A percentile compares a stretch with the other conserved stretches of the same genome.
phyloP scores from a whole-genome alignment of 1,140 invertebrate species.

The Panagrolaimus sp. region DNA sequence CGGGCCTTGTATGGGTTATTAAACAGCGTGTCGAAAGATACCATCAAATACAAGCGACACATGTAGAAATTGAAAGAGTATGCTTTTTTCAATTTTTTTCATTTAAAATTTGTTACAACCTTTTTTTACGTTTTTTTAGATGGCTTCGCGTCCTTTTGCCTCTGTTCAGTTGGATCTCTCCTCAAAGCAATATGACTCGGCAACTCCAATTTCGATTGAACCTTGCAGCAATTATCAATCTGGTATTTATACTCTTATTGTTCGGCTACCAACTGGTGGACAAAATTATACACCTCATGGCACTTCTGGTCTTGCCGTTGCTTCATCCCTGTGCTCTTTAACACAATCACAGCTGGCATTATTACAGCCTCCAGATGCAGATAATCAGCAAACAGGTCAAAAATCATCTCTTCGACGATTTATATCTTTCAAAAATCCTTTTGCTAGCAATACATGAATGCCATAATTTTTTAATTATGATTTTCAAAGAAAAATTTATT shows the following conservation, averaged over 20 bases:
- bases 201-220: slow-evolving; percentile 57
- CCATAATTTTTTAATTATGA: no score
- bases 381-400: slow-evolving; percentile 5
- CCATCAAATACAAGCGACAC: slow-evolving; percentile 36
- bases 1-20: slow-evolving; percentile 57
- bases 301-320: slow-evolving; percentile 56
- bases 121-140: slow-evolving; percentile 28
- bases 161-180: slow-evolving; percentile 51
- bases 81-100: background rate
- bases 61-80: slow-evolving; percentile 40
- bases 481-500: no score
- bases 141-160: slow-evolving; percentile 56
- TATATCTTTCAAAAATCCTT: background rate
- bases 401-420: slow-evolving; percentile 1
- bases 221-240: slow-evolving; percentile 55
- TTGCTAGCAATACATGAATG: background rate
- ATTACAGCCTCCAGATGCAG: slow-evolving; percentile 31
- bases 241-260: slow-evolving; percentile 54
- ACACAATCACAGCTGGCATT: slow-evolving; percentile 52
- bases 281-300: slow-evolving; percentile 50
- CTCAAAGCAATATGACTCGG: slow-evolving; percentile 24
- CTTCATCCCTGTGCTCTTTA: slow-evolving; percentile 51
- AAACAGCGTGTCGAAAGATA: slow-evolving; percentile 48
- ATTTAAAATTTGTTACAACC: slow-evolving; percentile 21
- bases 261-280: slow-evolving; percentile 54